Percentiles rank a stretch among this genome's conserved stretches.
These are phyloP conservation scores for Ranitomeya imitator DNA, from an alignment of 2,113 vertebrate species.

Conservation along the genomic window DNA sequence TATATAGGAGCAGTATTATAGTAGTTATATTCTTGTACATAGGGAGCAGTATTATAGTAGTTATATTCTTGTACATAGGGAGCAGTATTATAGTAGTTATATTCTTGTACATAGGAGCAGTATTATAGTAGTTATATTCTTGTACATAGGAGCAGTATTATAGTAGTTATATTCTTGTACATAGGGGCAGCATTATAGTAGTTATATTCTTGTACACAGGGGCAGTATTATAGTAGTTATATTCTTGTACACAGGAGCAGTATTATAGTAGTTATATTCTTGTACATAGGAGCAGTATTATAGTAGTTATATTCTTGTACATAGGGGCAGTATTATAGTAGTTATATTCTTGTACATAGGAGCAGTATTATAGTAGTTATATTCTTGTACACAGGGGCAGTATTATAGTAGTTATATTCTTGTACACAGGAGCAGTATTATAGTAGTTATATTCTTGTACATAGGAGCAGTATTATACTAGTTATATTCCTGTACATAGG, in stretches of 20 bases:
- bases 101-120: too few species aligned
- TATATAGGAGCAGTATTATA: too few species aligned
- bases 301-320: too few species aligned
- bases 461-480: not conserved
- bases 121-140: not conserved
- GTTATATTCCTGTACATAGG: not conserved
- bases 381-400: not conserved
- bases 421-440: not conserved
- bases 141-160: not conserved
- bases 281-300: too few species aligned
- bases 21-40: too few species aligned
- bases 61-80: too few species aligned
- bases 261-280: too few species aligned
- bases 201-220: not conserved
- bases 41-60: too few species aligned
- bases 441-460: not conserved
- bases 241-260: not conserved
- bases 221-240: not conserved
- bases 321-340: too few species aligned
- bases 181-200: not conserved
- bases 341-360: too few species aligned
- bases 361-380: not conserved
- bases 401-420: constrained; percentile 18
- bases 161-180: not conserved
- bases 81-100: too few species aligned